A percentile compares a stretch with the other conserved stretches of the same genome.
Evolutionary conservation across 2,113 vertebrate genomes (phyloP).

Genomic region (Ptyas mucosa): DNA sequence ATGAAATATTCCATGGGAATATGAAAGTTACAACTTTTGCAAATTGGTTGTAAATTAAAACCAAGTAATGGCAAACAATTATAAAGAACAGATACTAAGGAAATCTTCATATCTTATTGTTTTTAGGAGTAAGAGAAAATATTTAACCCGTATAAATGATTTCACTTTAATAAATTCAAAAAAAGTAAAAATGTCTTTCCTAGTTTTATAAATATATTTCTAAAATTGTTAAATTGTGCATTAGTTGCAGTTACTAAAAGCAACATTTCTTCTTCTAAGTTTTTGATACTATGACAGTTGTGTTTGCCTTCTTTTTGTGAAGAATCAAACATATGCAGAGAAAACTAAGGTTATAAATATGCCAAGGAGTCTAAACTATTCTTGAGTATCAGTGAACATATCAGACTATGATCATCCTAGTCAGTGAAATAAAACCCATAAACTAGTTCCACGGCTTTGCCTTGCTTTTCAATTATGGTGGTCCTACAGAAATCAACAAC

Average conservation of each 20-base stretch:
- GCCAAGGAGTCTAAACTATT: background rate
- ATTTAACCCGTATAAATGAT: conserved; percentile 3
- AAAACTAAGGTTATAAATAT: conserved; percentile 15
- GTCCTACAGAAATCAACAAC: background rate
- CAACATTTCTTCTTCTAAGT: background rate
- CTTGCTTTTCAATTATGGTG: background rate
- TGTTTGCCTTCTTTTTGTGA: conserved; percentile 36
- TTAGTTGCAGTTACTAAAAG: background rate
- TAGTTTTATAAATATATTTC: conserved; percentile 41
- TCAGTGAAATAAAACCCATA: background rate
- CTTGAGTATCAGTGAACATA: background rate
- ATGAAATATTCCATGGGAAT: background rate
- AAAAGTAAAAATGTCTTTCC: conserved; percentile 23
- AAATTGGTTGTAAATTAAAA: conserved; percentile 54
- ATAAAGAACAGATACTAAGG: conserved; percentile 60
- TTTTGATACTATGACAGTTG: background rate
- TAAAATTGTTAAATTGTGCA: conserved; percentile 35
- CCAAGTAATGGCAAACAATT: conserved; percentile 49
- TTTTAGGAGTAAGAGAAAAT: conserved; percentile 39
- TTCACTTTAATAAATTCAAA: conserved; percentile 11
- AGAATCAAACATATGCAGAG: background rate
- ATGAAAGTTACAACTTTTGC: conserved; percentile 42
- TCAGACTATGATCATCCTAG: background rate
- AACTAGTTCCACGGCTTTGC: background rate
- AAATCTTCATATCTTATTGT: conserved; percentile 48